A percentile compares a stretch with the other conserved stretches of the same genome.
Conservation (phyloP, 2,113 vertebrate genomes). For the Corynorhinus townsendii region DNA sequence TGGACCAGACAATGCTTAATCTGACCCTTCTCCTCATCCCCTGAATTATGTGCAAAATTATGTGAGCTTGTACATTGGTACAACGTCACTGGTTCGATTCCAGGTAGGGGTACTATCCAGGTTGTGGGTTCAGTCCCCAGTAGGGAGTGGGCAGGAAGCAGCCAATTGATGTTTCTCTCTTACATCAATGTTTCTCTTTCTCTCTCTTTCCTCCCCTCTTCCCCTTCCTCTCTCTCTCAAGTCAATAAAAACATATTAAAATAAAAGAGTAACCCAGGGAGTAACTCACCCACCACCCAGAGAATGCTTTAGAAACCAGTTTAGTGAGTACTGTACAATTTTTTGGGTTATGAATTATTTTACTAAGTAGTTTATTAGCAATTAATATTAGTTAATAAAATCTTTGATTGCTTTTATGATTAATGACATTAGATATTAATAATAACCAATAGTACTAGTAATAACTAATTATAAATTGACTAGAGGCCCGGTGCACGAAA, state of each 20-base stretch:
- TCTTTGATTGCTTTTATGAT: slow-evolving; percentile 32
- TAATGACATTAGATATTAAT: slow-evolving; percentile 33
- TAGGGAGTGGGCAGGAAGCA: no score
- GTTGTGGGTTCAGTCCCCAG: no score
- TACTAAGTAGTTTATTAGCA: slow-evolving; percentile 39
- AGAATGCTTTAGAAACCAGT: not conserved
- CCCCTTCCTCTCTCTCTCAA: not conserved
- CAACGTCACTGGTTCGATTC: not conserved
- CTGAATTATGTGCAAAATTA: not conserved
- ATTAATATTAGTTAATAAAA: slow-evolving; percentile 33
- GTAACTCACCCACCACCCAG: not conserved
- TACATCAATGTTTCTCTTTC: not conserved
- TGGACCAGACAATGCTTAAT: not conserved
- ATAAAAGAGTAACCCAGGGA: not conserved
- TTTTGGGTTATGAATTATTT: slow-evolving; percentile 5
- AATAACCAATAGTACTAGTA: slow-evolving; percentile 21
- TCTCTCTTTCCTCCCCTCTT: no score
- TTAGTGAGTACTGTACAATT: not conserved
- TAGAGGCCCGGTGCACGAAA: no score
- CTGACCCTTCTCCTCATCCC: not conserved
- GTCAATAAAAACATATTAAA: not conserved
- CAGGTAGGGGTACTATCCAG: no score
- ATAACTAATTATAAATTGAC: slow-evolving; percentile 46
- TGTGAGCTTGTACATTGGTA: not conserved
- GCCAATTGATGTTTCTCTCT: not conserved